Conservation (phyloP, 2,113 vertebrate species). For the Hemibagrus wyckioides region DNA sequence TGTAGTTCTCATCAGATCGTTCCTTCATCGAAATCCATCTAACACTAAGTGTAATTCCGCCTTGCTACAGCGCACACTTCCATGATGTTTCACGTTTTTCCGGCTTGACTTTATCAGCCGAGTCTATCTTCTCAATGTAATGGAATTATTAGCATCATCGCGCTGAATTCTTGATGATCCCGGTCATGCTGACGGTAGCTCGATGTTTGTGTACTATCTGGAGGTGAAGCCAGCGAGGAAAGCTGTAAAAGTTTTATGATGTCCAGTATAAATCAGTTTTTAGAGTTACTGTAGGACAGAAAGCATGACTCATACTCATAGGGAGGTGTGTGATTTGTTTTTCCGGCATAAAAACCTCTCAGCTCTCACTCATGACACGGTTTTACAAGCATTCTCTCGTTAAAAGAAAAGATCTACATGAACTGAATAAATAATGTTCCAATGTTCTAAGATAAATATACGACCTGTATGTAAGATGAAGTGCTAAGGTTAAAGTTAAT, state of each 20-base stretch:
- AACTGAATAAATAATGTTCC: not conserved
- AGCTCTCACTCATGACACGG: conserved; percentile 11
- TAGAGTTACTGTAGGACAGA: not conserved
- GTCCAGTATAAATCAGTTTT: not conserved
- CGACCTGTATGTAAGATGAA: not conserved
- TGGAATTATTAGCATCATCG: not conserved
- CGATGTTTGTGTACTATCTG: not conserved
- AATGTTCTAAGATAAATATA: not conserved
- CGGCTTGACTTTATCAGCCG: too few relatives aligned
- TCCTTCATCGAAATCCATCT: too few relatives aligned
- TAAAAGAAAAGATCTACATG: not conserved
- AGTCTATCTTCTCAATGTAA: not conserved
- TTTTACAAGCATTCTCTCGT: conserved; percentile 6
- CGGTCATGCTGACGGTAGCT: not conserved
- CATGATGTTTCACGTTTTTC: too few relatives aligned
- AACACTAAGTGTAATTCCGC: too few relatives aligned
- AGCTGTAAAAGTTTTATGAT: conserved; percentile 52
- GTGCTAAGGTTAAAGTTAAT: not conserved
- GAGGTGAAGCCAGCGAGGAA: conserved; percentile 31
- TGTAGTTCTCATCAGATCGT: too few relatives aligned
- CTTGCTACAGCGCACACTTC: too few relatives aligned
- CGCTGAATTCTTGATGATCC: not conserved
- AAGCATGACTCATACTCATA: not conserved
- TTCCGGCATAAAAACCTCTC: not conserved
- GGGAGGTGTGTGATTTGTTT: not conserved